A percentile compares a stretch with the other conserved stretches of the same genome.
phyloP scores from a whole-genome alignment of 2,113 vertebrate genomes.

The Aegotheles bennettii region DNA sequence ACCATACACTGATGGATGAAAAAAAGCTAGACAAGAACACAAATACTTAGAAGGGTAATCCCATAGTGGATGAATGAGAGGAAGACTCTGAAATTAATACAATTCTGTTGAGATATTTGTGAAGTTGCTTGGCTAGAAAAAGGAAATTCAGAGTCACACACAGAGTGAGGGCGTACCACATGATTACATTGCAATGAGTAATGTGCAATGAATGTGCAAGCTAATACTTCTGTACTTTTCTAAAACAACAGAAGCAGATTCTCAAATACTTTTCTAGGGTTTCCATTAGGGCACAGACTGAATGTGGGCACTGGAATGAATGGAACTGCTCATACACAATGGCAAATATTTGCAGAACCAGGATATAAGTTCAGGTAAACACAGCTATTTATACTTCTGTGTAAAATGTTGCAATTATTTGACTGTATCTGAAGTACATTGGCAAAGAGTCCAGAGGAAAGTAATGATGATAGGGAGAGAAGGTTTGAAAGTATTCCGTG shows the following conservation, averaged over 20 bases:
- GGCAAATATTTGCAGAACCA: not conserved
- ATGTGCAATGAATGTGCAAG: not conserved
- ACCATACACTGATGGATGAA: not conserved
- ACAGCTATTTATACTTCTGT: not conserved
- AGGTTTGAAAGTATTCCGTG: not conserved
- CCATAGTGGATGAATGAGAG: not conserved
- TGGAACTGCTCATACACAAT: not conserved
- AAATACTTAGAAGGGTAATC: not conserved
- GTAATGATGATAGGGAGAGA: not conserved
- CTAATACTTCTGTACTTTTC: not conserved
- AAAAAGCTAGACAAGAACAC: not conserved
- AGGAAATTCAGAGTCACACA: not conserved
- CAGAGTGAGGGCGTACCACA: not conserved
- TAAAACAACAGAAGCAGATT: not conserved
- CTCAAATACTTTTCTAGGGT: not conserved
- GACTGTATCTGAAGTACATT: not conserved
- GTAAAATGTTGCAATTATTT: not conserved
- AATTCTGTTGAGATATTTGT: not conserved
- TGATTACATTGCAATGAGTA: not conserved
- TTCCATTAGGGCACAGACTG: not conserved
- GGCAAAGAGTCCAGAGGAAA: not conserved
- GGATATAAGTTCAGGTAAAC: not conserved
- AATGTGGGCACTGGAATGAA: not conserved
- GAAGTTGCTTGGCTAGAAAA: not conserved
- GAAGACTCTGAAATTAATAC: not conserved